Conservation (phyloP, 2,888 invertebrate genomes). For the Caenorhabditis zanzibari region DNA sequence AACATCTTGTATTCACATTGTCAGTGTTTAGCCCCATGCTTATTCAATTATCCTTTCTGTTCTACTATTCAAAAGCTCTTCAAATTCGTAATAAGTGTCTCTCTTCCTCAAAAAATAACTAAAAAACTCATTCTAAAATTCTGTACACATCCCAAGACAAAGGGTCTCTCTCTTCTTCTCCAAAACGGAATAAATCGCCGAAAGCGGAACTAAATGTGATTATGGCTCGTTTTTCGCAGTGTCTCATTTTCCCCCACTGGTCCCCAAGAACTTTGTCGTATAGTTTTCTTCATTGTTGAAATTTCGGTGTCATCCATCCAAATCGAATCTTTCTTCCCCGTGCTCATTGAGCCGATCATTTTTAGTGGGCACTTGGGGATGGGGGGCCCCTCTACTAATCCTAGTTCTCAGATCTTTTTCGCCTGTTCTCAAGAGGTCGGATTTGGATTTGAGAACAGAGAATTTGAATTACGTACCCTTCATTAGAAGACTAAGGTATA, state of each 20-base stretch:
- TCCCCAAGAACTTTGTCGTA: slow-evolving; percentile 50
- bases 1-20: neutral
- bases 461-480: slow-evolving; percentile 22
- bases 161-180: slow-evolving; percentile 16
- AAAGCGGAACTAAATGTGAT: slow-evolving; percentile 59
- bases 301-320: slow-evolving; percentile 33
- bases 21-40: neutral
- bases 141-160: slow-evolving; percentile 28
- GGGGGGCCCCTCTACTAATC: slow-evolving; percentile 12
- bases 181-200: slow-evolving; percentile 37
- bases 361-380: slow-evolving; percentile 23
- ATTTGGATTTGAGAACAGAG: neutral
- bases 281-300: slow-evolving; percentile 38
- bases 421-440: slow-evolving; percentile 39
- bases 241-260: slow-evolving; percentile 25
- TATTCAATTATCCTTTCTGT: slow-evolving; percentile 38
- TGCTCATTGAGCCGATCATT: slow-evolving; percentile 52
- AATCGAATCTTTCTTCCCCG: slow-evolving; percentile 25
- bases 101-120: slow-evolving; percentile 40
- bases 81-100: slow-evolving; percentile 50
- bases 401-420: slow-evolving; percentile 36
- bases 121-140: slow-evolving; percentile 29
- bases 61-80: slow-evolving; percentile 47
- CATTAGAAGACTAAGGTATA: no score
- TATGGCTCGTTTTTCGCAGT: slow-evolving; percentile 52